phyloP scores from a whole-genome alignment of 2,113 vertebrate genomes.

The Nothobranchius kuhntae region DNA sequence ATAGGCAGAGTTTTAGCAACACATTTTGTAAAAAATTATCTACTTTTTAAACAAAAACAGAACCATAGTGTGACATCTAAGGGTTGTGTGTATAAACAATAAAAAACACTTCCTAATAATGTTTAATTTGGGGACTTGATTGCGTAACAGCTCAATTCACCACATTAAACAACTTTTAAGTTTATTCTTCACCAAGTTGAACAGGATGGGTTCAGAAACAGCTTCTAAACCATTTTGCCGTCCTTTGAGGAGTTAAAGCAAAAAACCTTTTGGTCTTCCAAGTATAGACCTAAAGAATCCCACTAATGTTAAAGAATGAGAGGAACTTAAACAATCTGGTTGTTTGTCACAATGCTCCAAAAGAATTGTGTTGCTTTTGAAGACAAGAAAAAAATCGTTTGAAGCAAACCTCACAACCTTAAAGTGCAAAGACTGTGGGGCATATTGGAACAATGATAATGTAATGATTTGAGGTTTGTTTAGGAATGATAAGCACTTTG shows the following conservation, averaged over 20 bases:
- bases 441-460: background rate
- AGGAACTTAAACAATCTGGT: constrained; percentile 7
- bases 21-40: constrained; percentile 21
- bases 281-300: constrained; percentile 56
- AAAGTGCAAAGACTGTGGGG: background rate
- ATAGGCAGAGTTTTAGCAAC: background rate
- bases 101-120: constrained; percentile 3
- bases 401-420: background rate
- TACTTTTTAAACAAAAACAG: constrained; percentile 18
- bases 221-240: background rate
- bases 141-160: constrained; percentile 12
- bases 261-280: constrained; percentile 40
- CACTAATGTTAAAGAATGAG: constrained; percentile 34
- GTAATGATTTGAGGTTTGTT: background rate
- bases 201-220: constrained; percentile 20
- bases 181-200: constrained; percentile 9
- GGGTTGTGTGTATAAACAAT: constrained; percentile 7
- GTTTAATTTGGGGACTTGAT: constrained; percentile 9
- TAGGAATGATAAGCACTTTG: background rate
- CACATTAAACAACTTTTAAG: background rate
- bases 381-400: constrained; percentile 6
- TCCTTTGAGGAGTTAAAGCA: constrained; percentile 38
- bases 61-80: constrained; percentile 5
- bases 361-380: constrained; percentile 12
- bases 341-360: background rate